Percentiles rank a stretch among this genome's conserved stretches.
phyloP scores from a whole-genome alignment of 1,140 invertebrate genomes.

The Hestina assimilis region DNA sequence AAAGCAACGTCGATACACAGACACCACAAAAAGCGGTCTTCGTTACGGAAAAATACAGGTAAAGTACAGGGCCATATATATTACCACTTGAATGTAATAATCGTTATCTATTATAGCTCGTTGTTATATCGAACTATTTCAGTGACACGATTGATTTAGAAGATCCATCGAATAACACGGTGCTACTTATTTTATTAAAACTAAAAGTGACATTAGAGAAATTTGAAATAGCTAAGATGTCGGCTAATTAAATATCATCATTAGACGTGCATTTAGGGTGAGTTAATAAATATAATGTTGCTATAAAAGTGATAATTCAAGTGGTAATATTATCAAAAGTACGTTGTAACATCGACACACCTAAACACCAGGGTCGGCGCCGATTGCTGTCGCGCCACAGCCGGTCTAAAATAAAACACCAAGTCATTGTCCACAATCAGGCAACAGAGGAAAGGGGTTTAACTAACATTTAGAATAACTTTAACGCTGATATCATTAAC shows the following conservation, averaged over 20 bases:
- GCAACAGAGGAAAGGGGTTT: conserved; percentile 24
- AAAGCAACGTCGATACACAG: conserved; percentile 55
- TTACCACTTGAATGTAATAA: conserved; percentile 52
- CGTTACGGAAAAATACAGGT: conserved; percentile 43
- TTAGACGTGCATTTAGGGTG: conserved; percentile 10
- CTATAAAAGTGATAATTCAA: conserved; percentile 41
- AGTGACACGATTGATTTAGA: too few relatives aligned
- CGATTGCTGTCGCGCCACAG: conserved; percentile 78
- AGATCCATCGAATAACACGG: too few relatives aligned
- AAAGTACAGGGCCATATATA: conserved; percentile 34
- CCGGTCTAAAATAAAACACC: conserved; percentile 78
- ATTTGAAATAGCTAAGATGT: background rate
- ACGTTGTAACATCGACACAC: conserved; percentile 77
- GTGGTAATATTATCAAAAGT: conserved; percentile 51
- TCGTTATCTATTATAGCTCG: too few relatives aligned
- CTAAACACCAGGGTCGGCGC: conserved; percentile 78
- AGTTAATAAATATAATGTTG: background rate
- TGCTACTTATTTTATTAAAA: too few relatives aligned
- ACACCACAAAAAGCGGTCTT: conserved; percentile 51
- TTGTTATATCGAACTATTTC: too few relatives aligned
- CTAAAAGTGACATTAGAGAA: background rate
- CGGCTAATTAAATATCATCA: background rate
- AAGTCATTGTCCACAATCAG: conserved; percentile 56
- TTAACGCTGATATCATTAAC: background rate
- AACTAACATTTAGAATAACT: conserved; percentile 17